Base-by-base conservation (phyloP, 2,888 invertebrate genomes). In the Stenolophus ochropezus region DNA sequence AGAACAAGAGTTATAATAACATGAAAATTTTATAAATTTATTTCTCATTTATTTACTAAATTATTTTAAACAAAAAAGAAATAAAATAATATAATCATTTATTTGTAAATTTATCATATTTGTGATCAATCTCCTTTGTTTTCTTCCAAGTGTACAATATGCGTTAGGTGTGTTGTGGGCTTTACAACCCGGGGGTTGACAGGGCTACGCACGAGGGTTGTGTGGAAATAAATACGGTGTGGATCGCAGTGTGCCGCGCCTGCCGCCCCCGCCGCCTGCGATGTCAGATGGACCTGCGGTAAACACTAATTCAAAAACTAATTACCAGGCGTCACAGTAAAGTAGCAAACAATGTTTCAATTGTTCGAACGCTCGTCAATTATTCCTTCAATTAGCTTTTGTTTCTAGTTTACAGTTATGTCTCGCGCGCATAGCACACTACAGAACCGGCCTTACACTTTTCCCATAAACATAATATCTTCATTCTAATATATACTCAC, bases 311-410 rank as follows among this genome's bases (percentile, higher is more conserved):
- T 81, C 81, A 81, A 81, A 81, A 81, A 81, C 81, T 81, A 81
- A 81, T 81, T 81, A 81, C 81, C 61, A 75, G 27, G 81, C 81
- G 81, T 81, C 81, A 84, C 74, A 82, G 82, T 82, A 83, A 83
- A 83, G 83, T 84, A 84, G 82, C 82, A 82, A 84, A 84, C 83
- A 84, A 84, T 84, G 83, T 83, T 83, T 82, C 83, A 83, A 82
- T 83, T 83, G 83, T 84, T 79, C 82, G 83, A 82, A 82, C 80
- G 75, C 82, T 81, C 84, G 83, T 83, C 83, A 84, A 83, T 83
- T 83, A 84, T 83, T 83, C 82, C 83, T 71, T 80, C 83, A 84
- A 84, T 84, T 84, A 83, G 82, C 80, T 77, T 82, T 82, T 82
- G 82, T 83, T 83, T 83, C 81, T 81, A 81, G 81, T 81, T 81